Conservation (phyloP, 2,888 invertebrate species). For the Panzeria rudis region DNA sequence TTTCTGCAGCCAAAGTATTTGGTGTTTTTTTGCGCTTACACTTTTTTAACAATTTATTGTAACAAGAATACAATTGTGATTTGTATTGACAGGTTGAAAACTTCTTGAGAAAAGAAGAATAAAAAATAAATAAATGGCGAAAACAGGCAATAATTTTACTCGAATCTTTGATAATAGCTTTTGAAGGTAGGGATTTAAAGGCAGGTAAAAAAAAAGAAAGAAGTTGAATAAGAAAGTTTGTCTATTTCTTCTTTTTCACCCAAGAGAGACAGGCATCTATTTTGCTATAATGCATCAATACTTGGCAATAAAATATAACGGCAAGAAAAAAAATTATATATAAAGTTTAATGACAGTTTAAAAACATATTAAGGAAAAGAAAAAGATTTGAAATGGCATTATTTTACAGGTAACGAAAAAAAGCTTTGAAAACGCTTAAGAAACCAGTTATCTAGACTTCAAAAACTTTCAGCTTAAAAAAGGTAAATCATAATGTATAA, state of each 20-base stretch:
- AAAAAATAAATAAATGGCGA: not conserved
- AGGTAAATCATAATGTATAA: too few relatives aligned
- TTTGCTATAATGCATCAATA: constrained; percentile 64
- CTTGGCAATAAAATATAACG: constrained; percentile 52
- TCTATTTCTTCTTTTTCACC: not conserved
- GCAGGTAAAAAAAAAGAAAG: not conserved
- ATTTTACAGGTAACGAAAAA: too few relatives aligned
- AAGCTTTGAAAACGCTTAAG: too few relatives aligned
- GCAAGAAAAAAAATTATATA: not conserved
- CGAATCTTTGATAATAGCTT: constrained; percentile 38
- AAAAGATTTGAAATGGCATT: too few relatives aligned
- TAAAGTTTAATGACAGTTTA: constrained; percentile 83
- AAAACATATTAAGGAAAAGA: constrained; percentile 57
- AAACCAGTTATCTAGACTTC: too few relatives aligned
- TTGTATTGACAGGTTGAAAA: constrained; percentile 69
- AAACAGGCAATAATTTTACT: constrained; percentile 3
- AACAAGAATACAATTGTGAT: constrained; percentile 69
- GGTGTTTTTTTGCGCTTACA: constrained; percentile 12
- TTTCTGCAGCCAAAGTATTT: constrained; percentile 16
- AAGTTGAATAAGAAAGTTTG: constrained; percentile 45
- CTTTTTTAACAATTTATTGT: constrained; percentile 62
- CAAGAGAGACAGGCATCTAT: constrained; percentile 31
- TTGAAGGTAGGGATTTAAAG: constrained; percentile 51
- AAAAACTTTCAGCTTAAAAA: not conserved
- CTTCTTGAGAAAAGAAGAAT: constrained; percentile 3